These are phyloP conservation scores for Scylla paramamosain DNA, from an alignment of 1,140 invertebrate species.

Conservation along the genomic window DNA sequence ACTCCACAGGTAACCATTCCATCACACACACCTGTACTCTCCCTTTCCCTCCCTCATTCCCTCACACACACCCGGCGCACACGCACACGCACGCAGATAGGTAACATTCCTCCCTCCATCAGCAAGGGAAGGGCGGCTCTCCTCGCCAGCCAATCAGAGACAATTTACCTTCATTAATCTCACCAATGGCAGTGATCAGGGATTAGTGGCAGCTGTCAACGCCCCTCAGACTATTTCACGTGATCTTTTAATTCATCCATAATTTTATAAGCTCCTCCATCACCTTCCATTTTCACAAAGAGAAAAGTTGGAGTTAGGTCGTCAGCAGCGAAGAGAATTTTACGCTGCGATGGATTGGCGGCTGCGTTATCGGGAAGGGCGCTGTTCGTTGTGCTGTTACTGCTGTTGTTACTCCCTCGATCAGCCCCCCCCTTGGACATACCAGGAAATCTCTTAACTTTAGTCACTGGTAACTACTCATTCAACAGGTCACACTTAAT, in stretches of 20 bases:
- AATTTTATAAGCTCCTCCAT: conserved; percentile 68
- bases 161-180: conserved; percentile 41
- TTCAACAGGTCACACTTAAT: neutral
- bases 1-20: too few relatives aligned
- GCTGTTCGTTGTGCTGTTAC: neutral
- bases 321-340: neutral
- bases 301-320: conserved; percentile 50
- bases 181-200: conserved; percentile 36
- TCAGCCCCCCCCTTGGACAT: neutral
- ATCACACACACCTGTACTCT: neutral
- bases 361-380: neutral
- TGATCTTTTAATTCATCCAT: conserved; percentile 70
- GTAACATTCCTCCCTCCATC: conserved; percentile 9
- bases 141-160: neutral
- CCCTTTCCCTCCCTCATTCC: conserved; percentile 2
- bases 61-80: neutral
- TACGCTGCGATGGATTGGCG: conserved; percentile 7
- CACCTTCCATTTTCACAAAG: conserved; percentile 59
- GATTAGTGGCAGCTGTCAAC: conserved; percentile 66
- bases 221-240: conserved; percentile 55
- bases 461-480: neutral
- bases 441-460: neutral
- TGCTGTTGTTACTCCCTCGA: neutral
- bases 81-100: conserved; percentile 17
- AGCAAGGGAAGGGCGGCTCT: neutral